Conservation (phyloP, 2,797 vertebrate species). For the Catharus ustulatus region DNA sequence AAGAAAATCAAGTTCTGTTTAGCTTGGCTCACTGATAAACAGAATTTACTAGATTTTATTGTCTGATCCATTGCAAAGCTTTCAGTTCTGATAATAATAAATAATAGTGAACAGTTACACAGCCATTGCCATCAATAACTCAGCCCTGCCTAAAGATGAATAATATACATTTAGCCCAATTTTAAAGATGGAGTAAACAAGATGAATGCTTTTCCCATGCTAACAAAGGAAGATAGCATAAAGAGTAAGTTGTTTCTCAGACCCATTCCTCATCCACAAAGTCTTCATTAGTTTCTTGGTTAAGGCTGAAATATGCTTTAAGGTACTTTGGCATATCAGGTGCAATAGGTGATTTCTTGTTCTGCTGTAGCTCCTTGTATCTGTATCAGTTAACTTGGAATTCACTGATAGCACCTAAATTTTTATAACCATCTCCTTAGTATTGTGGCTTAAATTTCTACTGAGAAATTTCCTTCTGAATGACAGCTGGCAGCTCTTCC, state of each 20-base stretch:
- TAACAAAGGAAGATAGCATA: background rate
- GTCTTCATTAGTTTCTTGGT: background rate
- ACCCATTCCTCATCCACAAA: constrained; percentile 10
- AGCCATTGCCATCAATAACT: constrained; percentile 40
- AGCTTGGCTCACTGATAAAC: constrained; percentile 34
- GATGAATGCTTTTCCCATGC: constrained; percentile 18
- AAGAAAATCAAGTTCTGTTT: constrained; percentile 45
- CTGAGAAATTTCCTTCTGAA: background rate
- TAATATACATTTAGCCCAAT: constrained; percentile 4
- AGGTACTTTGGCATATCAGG: background rate
- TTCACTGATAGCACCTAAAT: background rate
- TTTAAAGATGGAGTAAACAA: constrained; percentile 47
- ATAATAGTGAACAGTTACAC: constrained; percentile 18
- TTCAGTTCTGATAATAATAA: constrained; percentile 59
- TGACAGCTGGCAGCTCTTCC: background rate
- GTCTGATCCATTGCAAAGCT: constrained; percentile 43
- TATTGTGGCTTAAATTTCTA: background rate
- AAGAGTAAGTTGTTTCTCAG: constrained; percentile 10
- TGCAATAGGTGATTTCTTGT: background rate
- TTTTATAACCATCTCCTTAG: background rate
- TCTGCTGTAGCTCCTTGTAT: background rate
- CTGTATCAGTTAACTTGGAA: background rate
- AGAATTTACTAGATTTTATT: constrained; percentile 42
- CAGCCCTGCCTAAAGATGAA: constrained; percentile 13
- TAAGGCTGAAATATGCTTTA: background rate